Percentiles rank a stretch among this genome's conserved stretches.
phyloP scores from a whole-genome alignment of 2,113 vertebrate species.

The Bungarus multicinctus region DNA sequence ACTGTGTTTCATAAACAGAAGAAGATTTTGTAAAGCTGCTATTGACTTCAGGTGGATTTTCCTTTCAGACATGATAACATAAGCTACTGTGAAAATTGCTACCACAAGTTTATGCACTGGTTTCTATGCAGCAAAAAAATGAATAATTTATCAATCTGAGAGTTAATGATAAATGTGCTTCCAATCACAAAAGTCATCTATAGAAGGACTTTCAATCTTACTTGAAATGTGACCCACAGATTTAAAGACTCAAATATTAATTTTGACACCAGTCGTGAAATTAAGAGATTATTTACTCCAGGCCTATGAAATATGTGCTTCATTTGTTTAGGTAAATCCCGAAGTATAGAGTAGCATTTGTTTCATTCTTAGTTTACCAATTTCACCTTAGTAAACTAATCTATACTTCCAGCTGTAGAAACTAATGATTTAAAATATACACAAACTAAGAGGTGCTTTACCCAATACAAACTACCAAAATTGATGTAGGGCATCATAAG shows the following conservation, averaged over 20 bases:
- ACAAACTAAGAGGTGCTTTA: background rate
- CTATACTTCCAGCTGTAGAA: background rate
- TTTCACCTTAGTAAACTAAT: background rate
- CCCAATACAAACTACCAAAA: background rate
- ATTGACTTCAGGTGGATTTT: background rate
- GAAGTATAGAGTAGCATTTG: background rate
- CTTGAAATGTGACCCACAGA: background rate
- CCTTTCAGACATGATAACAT: background rate
- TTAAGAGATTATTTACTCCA: background rate
- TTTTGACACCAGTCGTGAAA: slow-evolving; percentile 1
- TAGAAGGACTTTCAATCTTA: background rate
- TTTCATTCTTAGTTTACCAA: slow-evolving; percentile 8
- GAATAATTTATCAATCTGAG: background rate
- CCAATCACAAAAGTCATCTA: background rate
- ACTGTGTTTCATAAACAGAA: background rate
- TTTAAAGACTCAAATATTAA: background rate
- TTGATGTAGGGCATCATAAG: background rate
- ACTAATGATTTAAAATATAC: background rate
- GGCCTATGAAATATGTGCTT: slow-evolving; percentile 1
- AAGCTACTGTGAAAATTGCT: background rate
- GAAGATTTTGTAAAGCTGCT: background rate
- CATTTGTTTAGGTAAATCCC: background rate
- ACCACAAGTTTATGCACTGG: background rate
- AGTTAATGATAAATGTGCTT: background rate
- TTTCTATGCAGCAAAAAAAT: background rate